A percentile compares a stretch with the other conserved stretches of the same genome.
Evolutionary conservation across 2,797 vertebrate species (phyloP).

Genomic region (Enteromius viviparus): DNA sequence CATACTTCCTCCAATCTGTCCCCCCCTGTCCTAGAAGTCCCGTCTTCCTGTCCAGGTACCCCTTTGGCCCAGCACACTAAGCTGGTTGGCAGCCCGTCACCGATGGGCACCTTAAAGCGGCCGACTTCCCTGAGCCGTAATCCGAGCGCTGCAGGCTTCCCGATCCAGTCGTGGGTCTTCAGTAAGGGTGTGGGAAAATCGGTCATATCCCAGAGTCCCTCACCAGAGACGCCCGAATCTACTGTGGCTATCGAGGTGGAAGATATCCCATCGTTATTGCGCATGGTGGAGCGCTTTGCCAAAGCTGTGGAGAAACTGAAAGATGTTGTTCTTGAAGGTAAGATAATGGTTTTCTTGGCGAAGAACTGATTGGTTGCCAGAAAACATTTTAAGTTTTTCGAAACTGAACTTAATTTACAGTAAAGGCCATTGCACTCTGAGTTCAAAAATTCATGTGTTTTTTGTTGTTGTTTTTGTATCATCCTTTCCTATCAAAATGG

Average conservation of each 20-base stretch:
- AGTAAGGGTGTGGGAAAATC: constrained; percentile 81
- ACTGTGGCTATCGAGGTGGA: constrained; percentile 81
- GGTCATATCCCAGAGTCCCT: constrained; percentile 73
- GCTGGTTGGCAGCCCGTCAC: constrained; percentile 73
- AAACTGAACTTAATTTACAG: not conserved
- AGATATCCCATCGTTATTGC: constrained; percentile 89
- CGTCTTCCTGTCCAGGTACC: constrained; percentile 66
- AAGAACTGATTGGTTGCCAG: not conserved
- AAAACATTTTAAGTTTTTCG: not conserved
- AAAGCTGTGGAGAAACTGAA: constrained; percentile 94
- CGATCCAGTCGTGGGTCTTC: constrained; percentile 82
- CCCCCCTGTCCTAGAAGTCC: constrained; percentile 59
- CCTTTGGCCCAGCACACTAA: constrained; percentile 69
- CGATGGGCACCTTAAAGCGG: constrained; percentile 83
- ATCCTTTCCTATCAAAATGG: too few relatives aligned
- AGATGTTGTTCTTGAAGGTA: constrained; percentile 89
- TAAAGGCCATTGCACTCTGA: not conserved
- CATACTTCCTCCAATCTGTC: constrained; percentile 61
- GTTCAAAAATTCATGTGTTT: too few relatives aligned
- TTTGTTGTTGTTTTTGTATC: too few relatives aligned
- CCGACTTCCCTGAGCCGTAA: constrained; percentile 92
- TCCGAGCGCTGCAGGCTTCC: constrained; percentile 89
- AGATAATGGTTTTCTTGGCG: constrained; percentile 50
- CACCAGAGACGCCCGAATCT: constrained; percentile 73
- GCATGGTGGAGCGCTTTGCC: constrained; percentile 87